Evolutionary conservation across 2,888 invertebrate species (phyloP), one percentile per base, ranked within the genome.

Genomic region (Chymomyza fuscimana): DNA sequence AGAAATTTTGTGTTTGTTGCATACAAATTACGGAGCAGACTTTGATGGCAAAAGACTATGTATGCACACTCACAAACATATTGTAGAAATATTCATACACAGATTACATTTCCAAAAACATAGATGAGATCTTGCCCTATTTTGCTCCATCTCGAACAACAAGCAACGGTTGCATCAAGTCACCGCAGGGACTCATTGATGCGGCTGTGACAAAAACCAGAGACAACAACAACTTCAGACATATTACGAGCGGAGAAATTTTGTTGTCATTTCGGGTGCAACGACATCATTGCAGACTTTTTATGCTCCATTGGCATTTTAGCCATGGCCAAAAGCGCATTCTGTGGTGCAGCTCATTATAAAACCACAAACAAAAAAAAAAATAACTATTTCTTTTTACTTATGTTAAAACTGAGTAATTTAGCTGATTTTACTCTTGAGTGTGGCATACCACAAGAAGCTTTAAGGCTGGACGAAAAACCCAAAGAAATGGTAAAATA

Each of bases 1-100:
- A 84, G 83, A 84, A 84, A 84, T 84, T 25, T 85, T 85, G 82
- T 81, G 81, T 83, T 85, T 84, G 83, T 81, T 86, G 84, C 84
- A 85, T 85, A 84, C 81, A 86, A 86, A 86, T 32, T 32, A 32
- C 7, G 32, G 9, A 32, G 32, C 32, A 32, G 7, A 32, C 5
- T 5, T 32, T 32, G 32, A 32, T 32, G 32, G 4, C 32, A 32
- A 1, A 32, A 0, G 6, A 4, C 4, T 32, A 32, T 32, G 6
- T 32, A 32, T 32, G 6, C 32, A 32, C 9, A 32, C 4, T 7
- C 9, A 32, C 9, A 32, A 7, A 32, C 9, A 7, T 32, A 32
- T 32, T 32, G 32, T 32, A 7, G 32, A 32, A 5, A 9, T 32
- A 32, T 9, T 32, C 6, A 32, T 32, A 32, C 32, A 32, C 32